Percentiles rank a stretch among this genome's conserved stretches.
Evolutionary conservation across 2,797 vertebrate genomes (phyloP).

Genomic region (Gymnopithys bicolor): DNA sequence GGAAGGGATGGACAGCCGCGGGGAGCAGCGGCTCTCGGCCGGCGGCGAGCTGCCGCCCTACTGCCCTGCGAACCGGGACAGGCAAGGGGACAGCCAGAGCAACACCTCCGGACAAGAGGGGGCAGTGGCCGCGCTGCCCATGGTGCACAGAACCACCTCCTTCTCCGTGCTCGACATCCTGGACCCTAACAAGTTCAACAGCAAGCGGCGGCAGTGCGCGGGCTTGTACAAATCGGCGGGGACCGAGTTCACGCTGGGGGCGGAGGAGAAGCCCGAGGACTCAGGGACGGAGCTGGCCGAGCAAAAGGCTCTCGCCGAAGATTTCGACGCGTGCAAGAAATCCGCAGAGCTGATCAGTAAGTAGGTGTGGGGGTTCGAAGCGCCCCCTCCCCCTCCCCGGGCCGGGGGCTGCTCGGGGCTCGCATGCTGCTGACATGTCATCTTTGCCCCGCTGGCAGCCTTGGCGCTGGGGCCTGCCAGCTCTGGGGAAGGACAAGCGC

Average conservation of each 20-base stretch:
- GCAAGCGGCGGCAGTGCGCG: slow-evolving; percentile 77
- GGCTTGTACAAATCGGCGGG: slow-evolving; percentile 71
- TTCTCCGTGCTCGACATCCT: slow-evolving; percentile 98
- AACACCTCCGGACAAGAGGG: slow-evolving; percentile 85
- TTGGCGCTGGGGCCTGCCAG: background rate
- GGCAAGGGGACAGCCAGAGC: slow-evolving; percentile 77
- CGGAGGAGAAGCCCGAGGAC: slow-evolving; percentile 67
- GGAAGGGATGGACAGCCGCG: slow-evolving; percentile 83
- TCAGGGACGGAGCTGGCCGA: slow-evolving; percentile 63
- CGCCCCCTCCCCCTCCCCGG: background rate
- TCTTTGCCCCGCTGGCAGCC: background rate
- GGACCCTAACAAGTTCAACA: slow-evolving; percentile 99
- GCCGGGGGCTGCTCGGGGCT: background rate
- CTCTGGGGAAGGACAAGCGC: background rate
- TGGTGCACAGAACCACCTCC: slow-evolving; percentile 90
- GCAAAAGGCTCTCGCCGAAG: slow-evolving; percentile 77
- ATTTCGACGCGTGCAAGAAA: slow-evolving; percentile 80
- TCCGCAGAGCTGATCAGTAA: slow-evolving; percentile 77
- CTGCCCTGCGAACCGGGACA: slow-evolving; percentile 75
- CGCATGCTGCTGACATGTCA: background rate
- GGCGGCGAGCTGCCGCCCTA: slow-evolving; percentile 74
- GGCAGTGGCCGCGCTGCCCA: slow-evolving; percentile 76
- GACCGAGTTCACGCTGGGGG: slow-evolving; percentile 35
- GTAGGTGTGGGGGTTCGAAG: slow-evolving; percentile 44
- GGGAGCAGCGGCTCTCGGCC: slow-evolving; percentile 79